Conservation (phyloP, 2,797 vertebrate genomes). For the Geotrypetes seraphini region DNA sequence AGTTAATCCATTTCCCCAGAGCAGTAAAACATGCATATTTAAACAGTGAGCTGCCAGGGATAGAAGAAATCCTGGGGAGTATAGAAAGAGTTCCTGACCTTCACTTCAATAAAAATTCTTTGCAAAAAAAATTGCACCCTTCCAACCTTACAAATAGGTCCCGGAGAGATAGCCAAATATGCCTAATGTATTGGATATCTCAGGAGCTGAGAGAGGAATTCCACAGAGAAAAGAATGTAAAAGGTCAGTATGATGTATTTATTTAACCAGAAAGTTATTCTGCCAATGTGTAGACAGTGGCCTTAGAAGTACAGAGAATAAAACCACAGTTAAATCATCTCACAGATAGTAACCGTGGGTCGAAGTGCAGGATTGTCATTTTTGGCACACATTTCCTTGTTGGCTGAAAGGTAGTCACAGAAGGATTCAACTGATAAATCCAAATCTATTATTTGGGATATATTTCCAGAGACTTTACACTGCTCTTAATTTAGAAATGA, state of each 20-base stretch:
- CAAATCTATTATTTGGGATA: no score
- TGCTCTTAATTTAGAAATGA: no score
- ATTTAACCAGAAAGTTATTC: constrained; percentile 14
- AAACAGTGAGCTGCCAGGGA: constrained; percentile 22
- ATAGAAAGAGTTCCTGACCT: constrained; percentile 31
- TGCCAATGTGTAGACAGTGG: neutral
- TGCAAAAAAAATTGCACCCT: constrained; percentile 28
- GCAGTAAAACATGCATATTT: constrained; percentile 34
- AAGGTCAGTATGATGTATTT: neutral
- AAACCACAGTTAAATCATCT: constrained; percentile 13
- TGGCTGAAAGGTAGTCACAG: no score
- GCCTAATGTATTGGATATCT: neutral
- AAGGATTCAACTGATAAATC: no score
- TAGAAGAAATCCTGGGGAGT: constrained; percentile 29
- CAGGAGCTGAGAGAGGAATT: constrained; percentile 15
- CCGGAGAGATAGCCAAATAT: constrained; percentile 27
- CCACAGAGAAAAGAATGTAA: neutral
- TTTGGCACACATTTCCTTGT: no score
- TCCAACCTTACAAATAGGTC: constrained; percentile 33
- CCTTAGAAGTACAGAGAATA: constrained; percentile 7
- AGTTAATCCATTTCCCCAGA: constrained; percentile 31
- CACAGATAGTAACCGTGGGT: constrained; percentile 22
- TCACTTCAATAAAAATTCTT: constrained; percentile 17
- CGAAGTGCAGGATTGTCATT: constrained; percentile 8
- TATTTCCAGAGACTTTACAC: no score